Evolutionary conservation across 2,888 invertebrate genomes (phyloP).

Genomic region (Oscheius sp.): DNA sequence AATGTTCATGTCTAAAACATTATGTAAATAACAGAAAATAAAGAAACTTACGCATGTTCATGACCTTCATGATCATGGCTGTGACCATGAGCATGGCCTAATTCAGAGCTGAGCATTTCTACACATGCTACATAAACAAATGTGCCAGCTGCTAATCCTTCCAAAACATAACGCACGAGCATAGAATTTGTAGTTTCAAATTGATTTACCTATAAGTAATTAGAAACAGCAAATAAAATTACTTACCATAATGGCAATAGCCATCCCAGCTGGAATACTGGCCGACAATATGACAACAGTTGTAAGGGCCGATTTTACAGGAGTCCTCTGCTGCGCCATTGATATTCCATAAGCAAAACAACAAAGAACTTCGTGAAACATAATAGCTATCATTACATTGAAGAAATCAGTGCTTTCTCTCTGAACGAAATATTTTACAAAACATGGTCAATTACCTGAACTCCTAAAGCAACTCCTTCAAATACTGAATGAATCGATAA

Average conservation of each 20-base stretch:
- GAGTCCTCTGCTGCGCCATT: conserved; percentile 64
- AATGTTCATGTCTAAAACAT: conserved; percentile 7
- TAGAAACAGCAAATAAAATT: not conserved
- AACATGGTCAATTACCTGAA: conserved; percentile 72
- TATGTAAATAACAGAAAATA: not conserved
- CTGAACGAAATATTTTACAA: conserved; percentile 32
- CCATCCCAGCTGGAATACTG: conserved; percentile 67
- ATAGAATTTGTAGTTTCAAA: conserved; percentile 56
- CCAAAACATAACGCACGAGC: conserved; percentile 60
- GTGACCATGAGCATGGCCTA: conserved; percentile 39
- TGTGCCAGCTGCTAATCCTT: conserved; percentile 70
- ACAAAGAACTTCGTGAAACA: conserved; percentile 68
- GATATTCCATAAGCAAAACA: conserved; percentile 68
- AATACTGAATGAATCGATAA: conserved; percentile 78
- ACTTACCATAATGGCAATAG: conserved; percentile 56
- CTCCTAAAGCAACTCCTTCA: conserved; percentile 78
- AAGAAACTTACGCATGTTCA: not conserved
- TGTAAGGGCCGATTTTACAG: conserved; percentile 51
- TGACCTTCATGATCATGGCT: conserved; percentile 20
- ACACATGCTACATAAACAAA: conserved; percentile 71
- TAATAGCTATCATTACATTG: conserved; percentile 65
- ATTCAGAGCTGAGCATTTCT: conserved; percentile 65
- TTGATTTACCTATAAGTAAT: conserved; percentile 52
- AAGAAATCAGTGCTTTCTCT: conserved; percentile 56
- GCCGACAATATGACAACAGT: conserved; percentile 60